Conservation (phyloP, 2,888 invertebrate species). For the Deilephila elpenor region DNA sequence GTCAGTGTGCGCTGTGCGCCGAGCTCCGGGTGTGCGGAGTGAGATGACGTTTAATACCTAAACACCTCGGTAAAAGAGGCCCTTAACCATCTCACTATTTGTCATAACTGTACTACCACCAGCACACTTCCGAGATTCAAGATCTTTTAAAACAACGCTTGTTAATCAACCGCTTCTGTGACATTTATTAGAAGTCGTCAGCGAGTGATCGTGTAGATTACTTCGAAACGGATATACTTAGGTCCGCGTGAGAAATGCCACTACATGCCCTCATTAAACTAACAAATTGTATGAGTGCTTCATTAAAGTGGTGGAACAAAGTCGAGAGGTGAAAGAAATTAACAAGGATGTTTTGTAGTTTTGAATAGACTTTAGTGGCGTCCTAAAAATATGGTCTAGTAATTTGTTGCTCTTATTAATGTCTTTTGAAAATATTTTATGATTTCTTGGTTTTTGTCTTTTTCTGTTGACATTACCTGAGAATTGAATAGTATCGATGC, state of each 20-base stretch:
- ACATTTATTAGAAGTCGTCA: conserved; percentile 62
- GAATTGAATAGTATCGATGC: no score
- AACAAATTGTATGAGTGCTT: conserved; percentile 25
- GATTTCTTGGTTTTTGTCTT: no score
- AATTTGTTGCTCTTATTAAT: no score
- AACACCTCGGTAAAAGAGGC: no score
- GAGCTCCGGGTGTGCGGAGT: no score
- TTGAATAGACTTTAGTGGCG: background rate
- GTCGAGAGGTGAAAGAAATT: background rate
- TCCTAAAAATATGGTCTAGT: background rate
- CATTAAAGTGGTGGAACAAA: background rate
- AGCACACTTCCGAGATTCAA: background rate
- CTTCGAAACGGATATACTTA: conserved; percentile 50
- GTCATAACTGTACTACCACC: background rate
- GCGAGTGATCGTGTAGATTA: conserved; percentile 59
- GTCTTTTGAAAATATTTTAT: no score
- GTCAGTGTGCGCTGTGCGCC: no score
- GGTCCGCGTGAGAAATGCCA: conserved; percentile 48
- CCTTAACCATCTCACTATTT: background rate
- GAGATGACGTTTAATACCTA: no score
- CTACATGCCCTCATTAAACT: conserved; percentile 12
- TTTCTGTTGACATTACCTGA: no score
- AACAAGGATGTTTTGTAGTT: background rate
- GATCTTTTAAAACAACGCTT: background rate
- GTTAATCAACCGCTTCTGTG: conserved; percentile 36